Conservation (phyloP, 1,140 invertebrate genomes). For the Aradophagus sp. region DNA sequence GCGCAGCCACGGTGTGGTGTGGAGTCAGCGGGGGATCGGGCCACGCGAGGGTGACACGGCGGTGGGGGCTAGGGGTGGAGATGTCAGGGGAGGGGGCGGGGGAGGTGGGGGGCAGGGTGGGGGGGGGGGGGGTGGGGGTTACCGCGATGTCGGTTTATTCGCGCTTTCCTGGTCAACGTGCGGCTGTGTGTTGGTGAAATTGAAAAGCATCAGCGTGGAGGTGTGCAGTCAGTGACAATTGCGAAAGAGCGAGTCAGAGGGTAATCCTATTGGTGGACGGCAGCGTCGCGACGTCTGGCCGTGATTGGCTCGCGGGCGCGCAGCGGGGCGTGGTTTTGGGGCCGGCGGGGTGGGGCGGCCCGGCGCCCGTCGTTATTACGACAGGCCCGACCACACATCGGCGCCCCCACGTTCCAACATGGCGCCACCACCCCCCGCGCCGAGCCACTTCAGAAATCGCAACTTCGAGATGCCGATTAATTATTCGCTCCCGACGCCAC, state of each 20-base stretch:
- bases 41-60: no score
- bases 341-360: conserved; percentile 27
- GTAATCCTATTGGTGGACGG: conserved; percentile 76
- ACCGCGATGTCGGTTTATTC: conserved; percentile 15
- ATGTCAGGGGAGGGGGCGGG: no score
- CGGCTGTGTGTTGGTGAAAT: conserved; percentile 45
- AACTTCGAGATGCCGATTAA: conserved; percentile 65
- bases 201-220: conserved; percentile 50
- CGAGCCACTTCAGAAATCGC: conserved; percentile 63
- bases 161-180: conserved; percentile 27
- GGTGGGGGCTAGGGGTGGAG: no score
- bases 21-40: no score
- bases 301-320: conserved; percentile 67
- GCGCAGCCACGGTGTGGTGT: no score
- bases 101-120: conserved; percentile 1
- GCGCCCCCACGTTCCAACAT: no score
- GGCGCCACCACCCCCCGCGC: conserved; percentile 1
- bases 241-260: conserved; percentile 75
- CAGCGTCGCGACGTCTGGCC: conserved; percentile 69
- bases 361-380: conserved; percentile 31
- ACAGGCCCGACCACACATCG: no score
- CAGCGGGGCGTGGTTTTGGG: conserved; percentile 64
- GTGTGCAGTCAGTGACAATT: conserved; percentile 66
- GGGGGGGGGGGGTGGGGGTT: no score
- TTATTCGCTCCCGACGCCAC: conserved; percentile 38